Conservation (phyloP, 2,113 vertebrate species). For the Sturnus vulgaris region DNA sequence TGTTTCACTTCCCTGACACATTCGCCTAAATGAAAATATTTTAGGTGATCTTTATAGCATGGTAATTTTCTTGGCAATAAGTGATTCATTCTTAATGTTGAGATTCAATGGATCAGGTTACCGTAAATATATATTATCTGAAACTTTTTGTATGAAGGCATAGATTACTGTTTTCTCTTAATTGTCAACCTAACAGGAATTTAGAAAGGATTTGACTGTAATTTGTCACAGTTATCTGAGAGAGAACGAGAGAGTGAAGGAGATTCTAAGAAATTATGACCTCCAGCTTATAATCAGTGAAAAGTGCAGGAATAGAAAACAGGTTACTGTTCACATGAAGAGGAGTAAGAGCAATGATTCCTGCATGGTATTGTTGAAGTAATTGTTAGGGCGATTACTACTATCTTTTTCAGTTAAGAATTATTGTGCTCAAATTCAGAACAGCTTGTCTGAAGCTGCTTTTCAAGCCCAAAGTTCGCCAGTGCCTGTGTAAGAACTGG, state of each 20-base stretch:
- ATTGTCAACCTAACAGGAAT: neutral
- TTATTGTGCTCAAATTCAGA: neutral
- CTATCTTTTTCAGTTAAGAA: neutral
- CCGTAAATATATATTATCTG: fast-evolving
- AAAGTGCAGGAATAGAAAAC: neutral
- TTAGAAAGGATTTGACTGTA: neutral
- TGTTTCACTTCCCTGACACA: neutral
- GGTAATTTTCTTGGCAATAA: neutral
- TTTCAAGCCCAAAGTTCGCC: neutral
- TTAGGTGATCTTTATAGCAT: neutral
- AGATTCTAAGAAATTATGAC: neutral
- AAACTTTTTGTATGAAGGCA: neutral
- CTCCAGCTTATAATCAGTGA: neutral
- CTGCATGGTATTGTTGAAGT: neutral
- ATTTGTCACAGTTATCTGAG: neutral
- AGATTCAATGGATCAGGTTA: neutral
- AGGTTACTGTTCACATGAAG: neutral
- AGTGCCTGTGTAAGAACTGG: neutral
- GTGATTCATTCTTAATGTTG: neutral
- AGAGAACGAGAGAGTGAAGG: neutral
- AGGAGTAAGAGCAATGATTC: neutral
- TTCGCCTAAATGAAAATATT: neutral
- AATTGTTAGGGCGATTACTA: neutral
- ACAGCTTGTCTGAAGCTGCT: neutral
- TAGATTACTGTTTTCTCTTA: neutral